Evolutionary conservation across 2,797 vertebrate species (phyloP), one percentile per base, ranked within the genome.

Genomic region (Geotrypetes seraphini): DNA sequence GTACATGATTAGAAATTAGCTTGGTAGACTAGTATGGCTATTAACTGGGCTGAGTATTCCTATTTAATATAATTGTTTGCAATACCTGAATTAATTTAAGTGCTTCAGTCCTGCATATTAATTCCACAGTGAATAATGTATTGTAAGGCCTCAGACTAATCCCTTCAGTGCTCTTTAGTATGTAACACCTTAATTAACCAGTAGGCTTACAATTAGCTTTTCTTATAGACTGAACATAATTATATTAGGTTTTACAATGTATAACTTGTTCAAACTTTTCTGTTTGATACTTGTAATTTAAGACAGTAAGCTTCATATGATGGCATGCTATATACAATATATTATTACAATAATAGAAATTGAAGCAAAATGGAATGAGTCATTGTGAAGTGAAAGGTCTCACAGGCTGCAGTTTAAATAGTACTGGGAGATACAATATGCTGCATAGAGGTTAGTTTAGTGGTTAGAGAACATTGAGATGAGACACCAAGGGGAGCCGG

Each of bases 121-220:
- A 70, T 66, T 66, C 44, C 42, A 30, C 67, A 42, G 54, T 72
- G 52, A 41, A 57, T 52, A 58, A 70, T 62, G 47, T 52, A 58
- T 70, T 62, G 47, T 57, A 74, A 66, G 70, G 61, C 57, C 73
- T 64, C 61, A 49, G 57, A 54, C 46, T 72, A 74, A 79, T 75
- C 63, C 44, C 37, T 71, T 67, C 67, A 79, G 74, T 68, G 43
- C 53, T 61, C 54, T 61, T 59, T 59, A 62, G 31, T 66, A 69
- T 63, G n/a, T 73, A 73, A 71, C 57, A 73, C 59, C 59, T 71
- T 71, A 69, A 80, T 69, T 59, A 71, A 73, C 45, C 59, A 78
- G 63, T 55, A 56, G 49, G 43, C 66, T 67, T 59, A 51, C 70
- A 75, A 75, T 73, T 74, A 71, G 46, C 69, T 61, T 57, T 63